Base-by-base conservation (phyloP, 2,797 vertebrate species). In the Pempheris klunzingeri region DNA sequence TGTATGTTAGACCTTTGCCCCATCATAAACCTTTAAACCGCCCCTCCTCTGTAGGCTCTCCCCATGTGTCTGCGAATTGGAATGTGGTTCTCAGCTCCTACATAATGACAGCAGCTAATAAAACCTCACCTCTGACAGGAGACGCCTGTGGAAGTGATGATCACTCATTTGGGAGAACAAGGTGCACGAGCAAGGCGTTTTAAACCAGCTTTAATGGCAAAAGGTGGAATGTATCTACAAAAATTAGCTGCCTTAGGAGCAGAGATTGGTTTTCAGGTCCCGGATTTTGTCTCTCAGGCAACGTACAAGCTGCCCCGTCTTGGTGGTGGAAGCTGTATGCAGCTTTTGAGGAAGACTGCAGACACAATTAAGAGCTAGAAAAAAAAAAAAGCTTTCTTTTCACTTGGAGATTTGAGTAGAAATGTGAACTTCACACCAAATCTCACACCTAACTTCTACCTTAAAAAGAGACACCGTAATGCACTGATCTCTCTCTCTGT, bases 1-100 rank as follows among this genome's bases (percentile, higher is more conserved):
- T 64, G 67, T 54, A 49, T 49, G 46, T n/a, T 43, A n/a, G 80
- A 90, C 84, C 88, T 92, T 91, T 88, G 87, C 75, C 71, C 90
- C 34, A 7, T 73, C 66, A 78, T 88, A 87, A 92, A 87, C 69
- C 77, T 81, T 65, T 43, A 78, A 74, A 61, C 18, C 11, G 2
- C 20, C 46, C 41, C 47, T 41, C 63, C 61, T 68, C 62, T 68
- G 17, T 4, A 74, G 72, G 18, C 47, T 59, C 61, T 38, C 43
- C 34, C 13, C 44, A 26, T 76, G 52, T 43, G 68, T 71, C 81
- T 73, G 38, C 9, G 1, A 70, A 34, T 52, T 75, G 80, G 74
- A 86, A 85, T 84, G 84, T 14, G 26, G 55, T 41, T 63, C 63
- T 80, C 62, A 68, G 67, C 49, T 52, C 61, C 32, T 7, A 5